These are phyloP conservation scores for Thinocorus orbignyianus DNA, from an alignment of 2,113 vertebrate species.

Conservation along the genomic window DNA sequence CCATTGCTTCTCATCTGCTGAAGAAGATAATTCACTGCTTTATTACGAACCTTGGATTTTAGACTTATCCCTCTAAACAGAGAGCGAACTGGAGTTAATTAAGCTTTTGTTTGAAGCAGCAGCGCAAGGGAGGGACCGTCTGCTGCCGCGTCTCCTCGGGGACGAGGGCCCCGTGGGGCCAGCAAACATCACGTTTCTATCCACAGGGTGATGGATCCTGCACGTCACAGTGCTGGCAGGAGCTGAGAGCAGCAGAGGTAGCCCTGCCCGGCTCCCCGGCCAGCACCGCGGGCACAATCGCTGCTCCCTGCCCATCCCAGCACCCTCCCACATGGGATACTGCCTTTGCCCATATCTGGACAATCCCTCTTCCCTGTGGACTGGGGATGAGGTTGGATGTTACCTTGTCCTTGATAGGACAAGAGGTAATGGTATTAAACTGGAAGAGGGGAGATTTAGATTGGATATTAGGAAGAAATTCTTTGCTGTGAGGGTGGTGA, in stretches of 20 bases:
- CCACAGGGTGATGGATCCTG: neutral
- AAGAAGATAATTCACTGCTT: slow-evolving; percentile 47
- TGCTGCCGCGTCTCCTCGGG: neutral
- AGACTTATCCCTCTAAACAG: slow-evolving; percentile 62
- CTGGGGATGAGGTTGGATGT: neutral
- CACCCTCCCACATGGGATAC: neutral
- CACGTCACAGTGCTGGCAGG: fast-evolving
- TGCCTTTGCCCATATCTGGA: neutral
- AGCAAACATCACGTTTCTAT: fast-evolving
- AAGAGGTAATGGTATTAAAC: too few relatives aligned
- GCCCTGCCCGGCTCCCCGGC: neutral
- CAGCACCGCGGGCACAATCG: fast-evolving
- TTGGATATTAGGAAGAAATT: too few relatives aligned
- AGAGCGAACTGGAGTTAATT: slow-evolving; percentile 42
- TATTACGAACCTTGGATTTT: slow-evolving; percentile 45
- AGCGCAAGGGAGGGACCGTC: neutral
- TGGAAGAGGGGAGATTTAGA: too few relatives aligned
- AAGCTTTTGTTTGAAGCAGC: slow-evolving; percentile 48
- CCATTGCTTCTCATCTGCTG: neutral
- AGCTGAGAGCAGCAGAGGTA: neutral
- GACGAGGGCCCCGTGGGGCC: neutral
- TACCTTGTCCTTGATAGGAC: too few relatives aligned
- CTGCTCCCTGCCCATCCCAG: neutral
- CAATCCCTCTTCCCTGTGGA: neutral
- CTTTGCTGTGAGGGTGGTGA: too few relatives aligned